Percentiles rank a stretch among this genome's conserved stretches.
These are phyloP conservation scores for Brachyrhaphis roseni DNA, from an alignment of 2,797 vertebrate species.

Conservation along the genomic window DNA sequence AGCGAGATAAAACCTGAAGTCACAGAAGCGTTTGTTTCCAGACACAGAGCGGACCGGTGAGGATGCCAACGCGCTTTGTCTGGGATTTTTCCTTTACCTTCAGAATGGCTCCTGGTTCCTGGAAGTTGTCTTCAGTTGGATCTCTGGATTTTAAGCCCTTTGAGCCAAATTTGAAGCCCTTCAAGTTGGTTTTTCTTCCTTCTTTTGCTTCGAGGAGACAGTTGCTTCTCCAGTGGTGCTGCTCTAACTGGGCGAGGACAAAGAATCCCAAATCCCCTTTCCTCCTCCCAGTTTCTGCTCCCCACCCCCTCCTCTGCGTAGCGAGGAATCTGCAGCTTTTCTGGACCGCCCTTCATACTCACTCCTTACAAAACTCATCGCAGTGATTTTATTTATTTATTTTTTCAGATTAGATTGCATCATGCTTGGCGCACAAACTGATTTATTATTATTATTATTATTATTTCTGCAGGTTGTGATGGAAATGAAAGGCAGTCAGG, in stretches of 20 bases:
- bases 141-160: conserved; percentile 20
- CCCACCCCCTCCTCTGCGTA: conserved; percentile 64
- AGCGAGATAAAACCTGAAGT: neutral
- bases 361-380: conserved; percentile 8
- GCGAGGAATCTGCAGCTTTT: conserved; percentile 22
- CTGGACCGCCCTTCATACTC: conserved; percentile 19
- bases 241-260: conserved; percentile 73
- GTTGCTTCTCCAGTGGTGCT: conserved; percentile 49
- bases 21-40: conserved; percentile 7
- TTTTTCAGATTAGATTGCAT: neutral
- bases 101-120: conserved; percentile 21
- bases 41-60: neutral
- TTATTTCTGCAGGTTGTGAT: conserved; percentile 6
- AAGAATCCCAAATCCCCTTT: conserved; percentile 74
- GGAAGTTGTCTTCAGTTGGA: conserved; percentile 9
- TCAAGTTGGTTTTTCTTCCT: conserved; percentile 14
- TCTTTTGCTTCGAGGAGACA: conserved; percentile 13
- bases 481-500: neutral
- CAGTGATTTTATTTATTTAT: neutral
- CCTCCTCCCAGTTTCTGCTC: conserved; percentile 65
- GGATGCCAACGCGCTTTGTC: conserved; percentile 18
- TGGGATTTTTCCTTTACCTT: conserved; percentile 51
- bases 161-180: conserved; percentile 55
- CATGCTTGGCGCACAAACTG: neutral
- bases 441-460: neutral